These are phyloP conservation scores for Vireo griseus DNA, from an alignment of 2,797 vertebrate genomes.

Conservation along the genomic window DNA sequence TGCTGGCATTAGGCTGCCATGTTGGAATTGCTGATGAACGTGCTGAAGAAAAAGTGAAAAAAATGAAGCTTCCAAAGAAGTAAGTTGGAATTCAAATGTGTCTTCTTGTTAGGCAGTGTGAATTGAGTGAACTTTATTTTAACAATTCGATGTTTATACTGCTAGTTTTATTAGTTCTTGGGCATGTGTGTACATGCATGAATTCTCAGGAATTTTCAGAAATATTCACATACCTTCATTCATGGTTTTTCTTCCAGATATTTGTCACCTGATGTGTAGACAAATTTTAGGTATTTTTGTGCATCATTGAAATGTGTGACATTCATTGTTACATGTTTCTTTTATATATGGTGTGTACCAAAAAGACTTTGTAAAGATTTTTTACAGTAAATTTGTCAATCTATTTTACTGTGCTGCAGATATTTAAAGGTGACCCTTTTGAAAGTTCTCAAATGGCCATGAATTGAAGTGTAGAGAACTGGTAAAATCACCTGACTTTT, in stretches of 20 bases:
- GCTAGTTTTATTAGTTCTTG: background rate
- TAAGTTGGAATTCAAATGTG: constrained; percentile 70
- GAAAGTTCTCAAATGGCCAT: background rate
- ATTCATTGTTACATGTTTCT: background rate
- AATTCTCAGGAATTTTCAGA: background rate
- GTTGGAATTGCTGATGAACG: constrained; percentile 90
- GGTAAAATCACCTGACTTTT: background rate
- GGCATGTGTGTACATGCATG: background rate
- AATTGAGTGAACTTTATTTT: background rate
- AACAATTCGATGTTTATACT: background rate
- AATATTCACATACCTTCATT: background rate
- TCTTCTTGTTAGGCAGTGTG: background rate
- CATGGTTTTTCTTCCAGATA: background rate
- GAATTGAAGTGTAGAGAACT: background rate
- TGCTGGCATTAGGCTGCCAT: constrained; percentile 91
- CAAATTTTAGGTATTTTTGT: background rate
- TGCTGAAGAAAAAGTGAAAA: constrained; percentile 90
- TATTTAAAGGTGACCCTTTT: background rate
- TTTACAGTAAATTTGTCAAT: background rate
- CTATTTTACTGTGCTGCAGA: background rate
- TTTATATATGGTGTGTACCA: background rate
- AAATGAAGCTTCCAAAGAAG: constrained; percentile 88
- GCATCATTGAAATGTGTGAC: background rate
- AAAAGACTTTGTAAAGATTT: background rate
- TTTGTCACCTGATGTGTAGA: background rate